Evolutionary conservation across 2,888 invertebrate species (phyloP).

Genomic region (Sabellastarte sp.): DNA sequence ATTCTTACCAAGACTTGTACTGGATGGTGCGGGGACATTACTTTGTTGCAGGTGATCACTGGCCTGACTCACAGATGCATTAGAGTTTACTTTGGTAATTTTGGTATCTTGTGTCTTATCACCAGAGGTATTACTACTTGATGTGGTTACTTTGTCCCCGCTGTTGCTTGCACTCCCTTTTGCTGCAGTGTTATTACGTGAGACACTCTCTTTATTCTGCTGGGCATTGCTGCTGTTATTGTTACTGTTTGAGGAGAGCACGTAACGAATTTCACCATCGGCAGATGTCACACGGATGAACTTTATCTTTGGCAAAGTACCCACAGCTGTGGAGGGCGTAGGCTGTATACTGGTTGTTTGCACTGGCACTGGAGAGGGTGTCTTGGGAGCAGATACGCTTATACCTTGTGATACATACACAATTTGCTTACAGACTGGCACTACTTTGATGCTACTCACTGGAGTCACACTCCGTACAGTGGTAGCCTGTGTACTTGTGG

Average conservation of each 20-base stretch:
- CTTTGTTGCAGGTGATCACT: background rate
- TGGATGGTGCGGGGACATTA: background rate
- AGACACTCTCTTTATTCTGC: background rate
- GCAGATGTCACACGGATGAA: background rate
- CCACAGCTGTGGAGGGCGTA: background rate
- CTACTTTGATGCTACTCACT: slow-evolving; percentile 29
- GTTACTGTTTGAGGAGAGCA: slow-evolving; percentile 1
- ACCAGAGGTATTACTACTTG: too few species aligned
- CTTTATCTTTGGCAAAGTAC: background rate
- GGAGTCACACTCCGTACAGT: slow-evolving; percentile 10
- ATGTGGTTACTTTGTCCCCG: background rate
- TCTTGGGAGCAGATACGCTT: too few species aligned
- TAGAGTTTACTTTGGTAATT: background rate
- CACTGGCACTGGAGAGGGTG: too few species aligned
- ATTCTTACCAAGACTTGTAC: background rate
- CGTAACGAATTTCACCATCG: background rate
- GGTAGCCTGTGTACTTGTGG: slow-evolving; percentile 5
- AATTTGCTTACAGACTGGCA: too few species aligned
- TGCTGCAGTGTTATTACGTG: background rate
- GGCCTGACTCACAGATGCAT: background rate
- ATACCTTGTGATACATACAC: too few species aligned
- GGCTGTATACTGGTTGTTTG: too few species aligned
- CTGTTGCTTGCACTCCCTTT: background rate
- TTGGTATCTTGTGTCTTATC: background rate
- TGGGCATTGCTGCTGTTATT: background rate